Percentiles rank a stretch among this genome's conserved stretches.
These are phyloP conservation scores for Spheniscus mendiculus DNA, from an alignment of 2,113 vertebrate species.

Conservation along the genomic window DNA sequence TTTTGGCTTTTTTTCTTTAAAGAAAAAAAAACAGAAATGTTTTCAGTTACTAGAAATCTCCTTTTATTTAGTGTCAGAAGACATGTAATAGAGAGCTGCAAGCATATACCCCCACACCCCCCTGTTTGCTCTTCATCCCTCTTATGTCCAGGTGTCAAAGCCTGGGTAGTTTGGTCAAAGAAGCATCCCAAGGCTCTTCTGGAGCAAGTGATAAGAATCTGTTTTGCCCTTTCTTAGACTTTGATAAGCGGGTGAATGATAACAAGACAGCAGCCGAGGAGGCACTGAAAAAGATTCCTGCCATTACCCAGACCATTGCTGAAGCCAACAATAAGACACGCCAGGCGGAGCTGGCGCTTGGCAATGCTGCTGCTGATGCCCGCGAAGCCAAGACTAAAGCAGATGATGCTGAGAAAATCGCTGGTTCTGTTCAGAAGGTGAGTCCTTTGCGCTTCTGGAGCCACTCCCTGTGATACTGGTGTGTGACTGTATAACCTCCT, in stretches of 20 bases:
- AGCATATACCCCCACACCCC: background rate
- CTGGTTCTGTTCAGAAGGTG: constrained; percentile 88
- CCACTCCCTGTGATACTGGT: background rate
- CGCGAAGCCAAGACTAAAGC: constrained; percentile 87
- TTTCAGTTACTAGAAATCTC: background rate
- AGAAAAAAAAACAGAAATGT: accelerated
- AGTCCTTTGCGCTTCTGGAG: background rate
- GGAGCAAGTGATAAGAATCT: background rate
- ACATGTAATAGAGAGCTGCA: background rate
- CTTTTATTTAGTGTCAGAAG: background rate
- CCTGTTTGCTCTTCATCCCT: background rate
- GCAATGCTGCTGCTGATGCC: constrained; percentile 87
- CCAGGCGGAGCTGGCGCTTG: constrained; percentile 85
- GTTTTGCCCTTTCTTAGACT: constrained; percentile 77
- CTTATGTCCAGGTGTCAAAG: background rate
- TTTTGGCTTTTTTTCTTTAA: background rate
- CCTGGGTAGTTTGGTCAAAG: background rate
- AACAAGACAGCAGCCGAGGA: constrained; percentile 97
- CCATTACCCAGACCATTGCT: constrained; percentile 86
- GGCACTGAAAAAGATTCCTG: constrained; percentile 88
- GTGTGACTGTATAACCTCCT: background rate
- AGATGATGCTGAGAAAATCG: constrained; percentile 87
- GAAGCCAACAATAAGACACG: constrained; percentile 89
- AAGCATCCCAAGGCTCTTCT: background rate
- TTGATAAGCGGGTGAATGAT: constrained; percentile 92